Evolutionary conservation across 1,140 invertebrate species (phyloP), one percentile per base, ranked within the genome.

Genomic region (Leptonema lineaticorne): DNA sequence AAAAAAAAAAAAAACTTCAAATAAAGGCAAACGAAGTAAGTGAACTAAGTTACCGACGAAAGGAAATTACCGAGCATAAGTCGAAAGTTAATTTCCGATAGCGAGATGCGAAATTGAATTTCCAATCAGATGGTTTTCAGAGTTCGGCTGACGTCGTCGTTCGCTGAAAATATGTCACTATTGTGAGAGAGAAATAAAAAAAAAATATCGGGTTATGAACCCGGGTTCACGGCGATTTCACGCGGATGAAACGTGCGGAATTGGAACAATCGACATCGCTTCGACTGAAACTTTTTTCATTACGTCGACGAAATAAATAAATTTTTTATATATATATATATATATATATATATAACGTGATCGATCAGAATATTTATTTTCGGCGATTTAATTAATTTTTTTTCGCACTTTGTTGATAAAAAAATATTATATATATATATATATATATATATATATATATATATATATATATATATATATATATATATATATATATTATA

Each of bases 41-140:
- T 26, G 24, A 64, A 33, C 27, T 16, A 69, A 69, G 24, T 62
- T 65, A n/a, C n/a, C n/a, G 33, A 5, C n/a, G 48, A 56, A 16
- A 45, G 69, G 63, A 70, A 70, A 70, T 70, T 67, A 50, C 29
- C 33, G 26, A 56, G 56, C 14, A 66, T 66, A 66, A 67, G 69
- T 66, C 57, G 24, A 67, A 70, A 70, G 58, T 62, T 67, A 67
- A 70, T 70, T 70, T 70, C 63, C 69, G 56, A 69, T 60, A 9
- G 53, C 26, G 29, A 48, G 26, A 67, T 28, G 29, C 27, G 45
- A 63, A 67, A 70, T 70, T 69, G 68, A 69, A 66, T 59, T 60
- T 37, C 18, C 41, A 59, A 67, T 70, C 69, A 28, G 57, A 69
- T 58, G 37, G 11, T 41, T 16, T 41, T 2, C 2, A 16, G 11